Percentiles rank a stretch among this genome's conserved stretches.
Evolutionary conservation across 2,797 vertebrate genomes (phyloP).

Genomic region (Telmatherina bonti): DNA sequence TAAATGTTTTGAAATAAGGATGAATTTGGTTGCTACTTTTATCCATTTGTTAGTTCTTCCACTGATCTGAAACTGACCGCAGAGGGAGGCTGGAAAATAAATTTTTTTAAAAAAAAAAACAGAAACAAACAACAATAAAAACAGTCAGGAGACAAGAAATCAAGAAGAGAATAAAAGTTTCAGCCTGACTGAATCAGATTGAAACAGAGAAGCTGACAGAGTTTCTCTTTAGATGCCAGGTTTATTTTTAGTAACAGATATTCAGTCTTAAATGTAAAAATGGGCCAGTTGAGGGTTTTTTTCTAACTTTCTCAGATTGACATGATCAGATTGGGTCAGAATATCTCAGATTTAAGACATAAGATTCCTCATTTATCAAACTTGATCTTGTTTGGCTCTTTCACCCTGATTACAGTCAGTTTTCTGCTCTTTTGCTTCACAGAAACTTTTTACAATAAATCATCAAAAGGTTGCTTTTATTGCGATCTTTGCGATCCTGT

Average conservation of each 20-base stretch:
- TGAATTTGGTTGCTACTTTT: constrained; percentile 48
- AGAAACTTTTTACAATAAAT: no score
- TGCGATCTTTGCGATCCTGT: background rate
- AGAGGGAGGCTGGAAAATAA: background rate
- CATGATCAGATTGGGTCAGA: background rate
- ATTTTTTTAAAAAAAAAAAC: no score
- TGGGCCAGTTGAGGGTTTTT: background rate
- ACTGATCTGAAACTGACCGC: background rate
- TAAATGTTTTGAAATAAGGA: constrained; percentile 66
- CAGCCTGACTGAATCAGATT: background rate
- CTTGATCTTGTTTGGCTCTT: background rate
- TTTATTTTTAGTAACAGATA: no score
- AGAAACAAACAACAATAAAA: no score
- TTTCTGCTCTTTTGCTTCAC: no score
- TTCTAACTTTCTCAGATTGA: background rate
- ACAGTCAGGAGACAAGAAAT: no score
- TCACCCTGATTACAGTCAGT: background rate
- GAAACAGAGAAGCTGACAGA: no score
- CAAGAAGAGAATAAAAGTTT: background rate
- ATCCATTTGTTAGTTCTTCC: constrained; percentile 3
- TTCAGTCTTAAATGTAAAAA: no score
- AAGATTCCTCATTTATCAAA: background rate
- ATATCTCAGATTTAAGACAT: background rate
- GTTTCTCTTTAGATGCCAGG: no score
- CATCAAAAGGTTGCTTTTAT: background rate